Evolutionary conservation across 2,113 vertebrate species (phyloP).

Genomic region (Strix aluco): DNA sequence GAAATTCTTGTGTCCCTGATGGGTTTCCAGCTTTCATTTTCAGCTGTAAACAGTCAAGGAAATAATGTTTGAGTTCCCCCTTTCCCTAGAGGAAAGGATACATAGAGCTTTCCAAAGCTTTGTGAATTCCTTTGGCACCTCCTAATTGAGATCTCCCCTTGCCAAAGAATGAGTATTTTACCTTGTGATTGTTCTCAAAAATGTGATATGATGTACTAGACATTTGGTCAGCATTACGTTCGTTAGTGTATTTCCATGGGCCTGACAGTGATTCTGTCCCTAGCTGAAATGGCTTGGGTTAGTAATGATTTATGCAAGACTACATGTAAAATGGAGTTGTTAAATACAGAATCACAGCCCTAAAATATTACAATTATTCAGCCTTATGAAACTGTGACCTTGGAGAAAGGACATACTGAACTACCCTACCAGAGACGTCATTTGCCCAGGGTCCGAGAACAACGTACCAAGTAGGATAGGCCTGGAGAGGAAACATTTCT

Average conservation of each 20-base stretch:
- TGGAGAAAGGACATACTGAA: background rate
- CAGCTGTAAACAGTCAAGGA: conserved; percentile 7
- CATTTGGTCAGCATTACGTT: background rate
- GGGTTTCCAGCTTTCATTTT: conserved; percentile 2
- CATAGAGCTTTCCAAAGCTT: background rate
- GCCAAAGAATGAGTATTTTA: conserved; percentile 51
- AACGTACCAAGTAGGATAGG: background rate
- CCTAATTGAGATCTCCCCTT: background rate
- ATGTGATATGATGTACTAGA: background rate
- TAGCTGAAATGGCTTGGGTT: background rate
- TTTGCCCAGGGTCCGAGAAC: background rate
- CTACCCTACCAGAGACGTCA: background rate
- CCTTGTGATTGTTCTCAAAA: conserved; percentile 13
- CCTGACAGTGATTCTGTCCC: background rate
- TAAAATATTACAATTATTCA: background rate
- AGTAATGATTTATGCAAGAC: background rate
- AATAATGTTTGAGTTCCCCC: background rate
- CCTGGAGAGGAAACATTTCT: background rate
- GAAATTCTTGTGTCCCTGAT: background rate
- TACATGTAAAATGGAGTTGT: background rate
- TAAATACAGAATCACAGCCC: background rate
- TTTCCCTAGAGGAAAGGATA: conserved; percentile 12
- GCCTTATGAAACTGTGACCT: background rate
- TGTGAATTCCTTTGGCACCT: conserved; percentile 39
- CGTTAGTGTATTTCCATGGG: background rate